Conservation (phyloP, 1,140 invertebrate species). For the Neodiprion fabricii region DNA sequence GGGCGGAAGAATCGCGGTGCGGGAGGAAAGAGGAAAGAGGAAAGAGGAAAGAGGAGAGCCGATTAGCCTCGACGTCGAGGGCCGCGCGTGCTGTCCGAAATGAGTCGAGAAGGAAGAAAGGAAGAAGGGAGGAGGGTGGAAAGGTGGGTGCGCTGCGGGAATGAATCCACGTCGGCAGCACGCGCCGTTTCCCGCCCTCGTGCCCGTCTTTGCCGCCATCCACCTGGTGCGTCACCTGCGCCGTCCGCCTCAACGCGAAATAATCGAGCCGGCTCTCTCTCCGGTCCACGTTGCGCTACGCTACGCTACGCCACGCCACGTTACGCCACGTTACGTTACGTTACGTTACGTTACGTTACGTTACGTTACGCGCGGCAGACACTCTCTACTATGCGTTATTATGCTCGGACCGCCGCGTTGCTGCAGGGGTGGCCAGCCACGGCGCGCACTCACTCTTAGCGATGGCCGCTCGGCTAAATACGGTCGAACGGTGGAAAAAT, state of each 20-base stretch:
- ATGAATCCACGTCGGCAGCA: background rate
- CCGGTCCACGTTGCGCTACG: too few relatives aligned
- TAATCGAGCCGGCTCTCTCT: background rate
- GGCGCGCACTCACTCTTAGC: too few relatives aligned
- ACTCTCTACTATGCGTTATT: background rate
- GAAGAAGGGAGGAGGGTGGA: too few relatives aligned
- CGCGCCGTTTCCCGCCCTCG: conserved; percentile 1
- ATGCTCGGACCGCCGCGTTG: too few relatives aligned
- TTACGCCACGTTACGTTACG: background rate
- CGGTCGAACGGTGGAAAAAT: too few relatives aligned
- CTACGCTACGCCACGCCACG: background rate
- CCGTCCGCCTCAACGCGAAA: background rate
- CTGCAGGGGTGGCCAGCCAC: too few relatives aligned
- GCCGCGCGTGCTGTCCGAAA: background rate
- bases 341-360: conserved; percentile 1
- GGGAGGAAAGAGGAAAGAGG: background rate
- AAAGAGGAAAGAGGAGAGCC: background rate
- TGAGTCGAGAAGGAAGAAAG: background rate
- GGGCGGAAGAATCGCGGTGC: background rate
- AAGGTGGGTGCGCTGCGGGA: background rate
- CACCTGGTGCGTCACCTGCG: conserved; percentile 4
- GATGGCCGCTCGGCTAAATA: too few relatives aligned
- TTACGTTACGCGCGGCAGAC: background rate
- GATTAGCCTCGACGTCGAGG: background rate
- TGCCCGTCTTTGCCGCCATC: background rate